Evolutionary conservation across 2,797 vertebrate genomes (phyloP).

Genomic region (Clarias platycephalus): DNA sequence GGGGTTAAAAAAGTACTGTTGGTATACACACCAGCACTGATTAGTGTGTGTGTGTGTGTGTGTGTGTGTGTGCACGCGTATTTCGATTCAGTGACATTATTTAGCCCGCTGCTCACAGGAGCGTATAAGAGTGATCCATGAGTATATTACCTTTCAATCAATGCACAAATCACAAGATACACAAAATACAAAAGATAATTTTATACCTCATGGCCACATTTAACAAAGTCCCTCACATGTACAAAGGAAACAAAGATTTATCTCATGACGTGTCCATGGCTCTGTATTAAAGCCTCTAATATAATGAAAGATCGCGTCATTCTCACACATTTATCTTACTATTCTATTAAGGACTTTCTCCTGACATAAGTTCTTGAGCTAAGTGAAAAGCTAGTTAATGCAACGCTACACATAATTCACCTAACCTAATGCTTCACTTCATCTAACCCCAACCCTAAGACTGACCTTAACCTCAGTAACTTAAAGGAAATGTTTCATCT

Average conservation of each 20-base stretch:
- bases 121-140: not conserved
- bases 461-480: not conserved
- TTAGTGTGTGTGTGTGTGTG: not conserved
- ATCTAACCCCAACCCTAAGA: not conserved
- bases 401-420: too few relatives aligned
- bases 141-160: not conserved
- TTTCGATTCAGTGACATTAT: not conserved
- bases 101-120: not conserved
- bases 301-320: not conserved
- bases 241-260: not conserved
- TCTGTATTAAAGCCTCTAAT: not conserved
- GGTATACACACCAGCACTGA: not conserved
- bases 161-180: not conserved
- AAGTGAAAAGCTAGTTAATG: not conserved
- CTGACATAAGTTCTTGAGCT: not conserved
- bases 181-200: not conserved
- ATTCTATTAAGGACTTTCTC: not conserved
- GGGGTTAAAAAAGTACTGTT: constrained; percentile 7
- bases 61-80: not conserved
- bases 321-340: not conserved
- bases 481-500: not conserved
- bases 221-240: not conserved
- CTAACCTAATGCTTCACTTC: not conserved
- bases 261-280: too few relatives aligned
- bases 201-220: not conserved